phyloP scores from a whole-genome alignment of 2,888 invertebrate genomes.

The Nomada ferruginata region DNA sequence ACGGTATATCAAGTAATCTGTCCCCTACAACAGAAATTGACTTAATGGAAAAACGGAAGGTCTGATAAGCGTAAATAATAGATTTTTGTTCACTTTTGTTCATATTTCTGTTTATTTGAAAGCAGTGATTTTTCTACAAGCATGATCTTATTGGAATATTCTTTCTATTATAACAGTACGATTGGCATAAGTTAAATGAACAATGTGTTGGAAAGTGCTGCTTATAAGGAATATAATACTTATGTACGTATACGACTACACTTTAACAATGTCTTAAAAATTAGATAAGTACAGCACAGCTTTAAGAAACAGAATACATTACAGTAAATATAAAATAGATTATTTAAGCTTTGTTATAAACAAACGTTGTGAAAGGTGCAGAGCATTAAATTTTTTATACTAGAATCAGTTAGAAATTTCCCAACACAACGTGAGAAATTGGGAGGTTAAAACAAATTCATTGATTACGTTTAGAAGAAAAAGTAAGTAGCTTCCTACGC shows the following conservation, averaged over 20 bases:
- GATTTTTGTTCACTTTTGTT: not conserved
- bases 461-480: slow-evolving; percentile 37
- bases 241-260: not conserved
- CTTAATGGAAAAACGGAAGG: slow-evolving; percentile 25
- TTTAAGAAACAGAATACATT: not conserved
- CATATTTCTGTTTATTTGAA: not conserved
- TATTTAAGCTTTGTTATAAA: not conserved
- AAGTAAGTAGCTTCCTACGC: not conserved
- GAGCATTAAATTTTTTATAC: not conserved
- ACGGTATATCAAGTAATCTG: slow-evolving; percentile 98
- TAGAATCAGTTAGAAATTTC: slow-evolving; percentile 10
- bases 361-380: not conserved
- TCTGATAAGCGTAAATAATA: not conserved
- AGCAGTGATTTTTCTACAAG: too few species aligned
- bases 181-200: not conserved
- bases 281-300: not conserved
- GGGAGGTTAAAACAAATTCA: slow-evolving; percentile 34
- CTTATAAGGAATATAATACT: not conserved
- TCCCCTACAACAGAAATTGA: slow-evolving; percentile 89
- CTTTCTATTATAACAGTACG: too few species aligned
- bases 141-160: not conserved
- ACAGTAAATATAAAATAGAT: too few species aligned
- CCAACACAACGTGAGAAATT: not conserved
- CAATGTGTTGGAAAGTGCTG: not conserved
- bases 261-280: not conserved